These are phyloP conservation scores for Pempheris klunzingeri DNA, from an alignment of 2,797 vertebrate genomes.

Conservation along the genomic window DNA sequence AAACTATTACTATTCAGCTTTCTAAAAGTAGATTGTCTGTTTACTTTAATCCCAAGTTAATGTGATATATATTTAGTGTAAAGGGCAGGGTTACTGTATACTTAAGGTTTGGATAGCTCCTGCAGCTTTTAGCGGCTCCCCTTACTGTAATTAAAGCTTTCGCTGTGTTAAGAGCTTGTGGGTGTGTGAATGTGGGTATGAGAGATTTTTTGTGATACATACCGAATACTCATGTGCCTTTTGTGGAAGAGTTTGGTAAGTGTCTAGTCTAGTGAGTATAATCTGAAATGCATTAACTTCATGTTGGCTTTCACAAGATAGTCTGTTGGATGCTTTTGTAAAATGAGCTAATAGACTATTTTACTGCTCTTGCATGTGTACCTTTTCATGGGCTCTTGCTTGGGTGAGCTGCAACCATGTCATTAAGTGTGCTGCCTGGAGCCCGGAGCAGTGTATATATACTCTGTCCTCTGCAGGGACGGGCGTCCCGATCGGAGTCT, in stretches of 20 bases:
- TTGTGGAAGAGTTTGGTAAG: constrained; percentile 21
- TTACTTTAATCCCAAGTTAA: constrained; percentile 71
- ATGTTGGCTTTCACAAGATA: constrained; percentile 13
- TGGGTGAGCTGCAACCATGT: constrained; percentile 66
- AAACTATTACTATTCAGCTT: constrained; percentile 42
- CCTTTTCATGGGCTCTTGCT: constrained; percentile 53
- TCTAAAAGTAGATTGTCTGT: constrained; percentile 64
- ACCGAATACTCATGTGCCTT: constrained; percentile 37
- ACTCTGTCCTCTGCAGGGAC: constrained; percentile 72
- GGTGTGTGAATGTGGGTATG: constrained; percentile 58
- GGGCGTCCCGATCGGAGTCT: constrained; percentile 74
- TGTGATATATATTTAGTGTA: constrained; percentile 75
- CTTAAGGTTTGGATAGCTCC: constrained; percentile 80
- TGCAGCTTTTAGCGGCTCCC: constrained; percentile 71
- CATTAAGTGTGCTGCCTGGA: constrained; percentile 69
- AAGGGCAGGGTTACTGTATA: constrained; percentile 69
- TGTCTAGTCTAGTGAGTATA: constrained; percentile 8
- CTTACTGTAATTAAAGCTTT: constrained; percentile 81
- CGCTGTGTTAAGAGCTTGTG: constrained; percentile 62
- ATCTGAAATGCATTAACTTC: constrained; percentile 48
- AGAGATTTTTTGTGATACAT: constrained; percentile 37
- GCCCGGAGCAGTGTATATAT: constrained; percentile 61
- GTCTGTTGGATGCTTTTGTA: constrained; percentile 35
- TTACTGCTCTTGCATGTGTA: constrained; percentile 58
- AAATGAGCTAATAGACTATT: constrained; percentile 38